These are phyloP conservation scores for Saxicola maurus DNA, from an alignment of 2,797 vertebrate species.

Conservation along the genomic window DNA sequence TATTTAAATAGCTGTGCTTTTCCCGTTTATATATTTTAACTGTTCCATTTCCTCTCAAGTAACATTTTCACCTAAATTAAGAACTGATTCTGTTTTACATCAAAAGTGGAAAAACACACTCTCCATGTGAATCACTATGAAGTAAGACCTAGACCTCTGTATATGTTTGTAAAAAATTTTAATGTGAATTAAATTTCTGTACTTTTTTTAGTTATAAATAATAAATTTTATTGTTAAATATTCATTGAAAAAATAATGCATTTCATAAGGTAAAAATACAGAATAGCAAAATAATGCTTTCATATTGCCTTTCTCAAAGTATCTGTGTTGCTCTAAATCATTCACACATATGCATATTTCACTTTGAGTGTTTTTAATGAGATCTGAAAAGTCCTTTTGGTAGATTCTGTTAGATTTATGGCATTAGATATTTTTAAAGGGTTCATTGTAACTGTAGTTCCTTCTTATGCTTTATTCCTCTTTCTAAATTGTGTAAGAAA, in stretches of 20 bases:
- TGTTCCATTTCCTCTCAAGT: neutral
- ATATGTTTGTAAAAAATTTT: neutral
- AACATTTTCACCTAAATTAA: neutral
- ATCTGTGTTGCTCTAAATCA: neutral
- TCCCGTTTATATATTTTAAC: neutral
- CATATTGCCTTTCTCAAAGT: neutral
- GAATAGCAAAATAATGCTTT: neutral
- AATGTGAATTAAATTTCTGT: neutral
- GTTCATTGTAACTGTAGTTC: neutral
- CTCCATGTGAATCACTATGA: neutral
- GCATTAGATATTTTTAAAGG: neutral
- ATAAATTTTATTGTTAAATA: neutral
- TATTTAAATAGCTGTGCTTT: neutral
- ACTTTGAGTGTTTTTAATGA: neutral
- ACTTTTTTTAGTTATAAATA: neutral
- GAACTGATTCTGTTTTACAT: neutral
- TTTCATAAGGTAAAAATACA: neutral
- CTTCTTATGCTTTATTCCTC: neutral
- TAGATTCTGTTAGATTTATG: neutral
- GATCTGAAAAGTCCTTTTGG: neutral
- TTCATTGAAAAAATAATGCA: neutral
- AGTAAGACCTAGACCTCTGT: neutral
- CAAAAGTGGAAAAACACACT: neutral
- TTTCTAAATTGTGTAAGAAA: neutral
- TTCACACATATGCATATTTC: neutral